Conservation (phyloP, 2,888 invertebrate species). For the Dorcus parallelipipedus region DNA sequence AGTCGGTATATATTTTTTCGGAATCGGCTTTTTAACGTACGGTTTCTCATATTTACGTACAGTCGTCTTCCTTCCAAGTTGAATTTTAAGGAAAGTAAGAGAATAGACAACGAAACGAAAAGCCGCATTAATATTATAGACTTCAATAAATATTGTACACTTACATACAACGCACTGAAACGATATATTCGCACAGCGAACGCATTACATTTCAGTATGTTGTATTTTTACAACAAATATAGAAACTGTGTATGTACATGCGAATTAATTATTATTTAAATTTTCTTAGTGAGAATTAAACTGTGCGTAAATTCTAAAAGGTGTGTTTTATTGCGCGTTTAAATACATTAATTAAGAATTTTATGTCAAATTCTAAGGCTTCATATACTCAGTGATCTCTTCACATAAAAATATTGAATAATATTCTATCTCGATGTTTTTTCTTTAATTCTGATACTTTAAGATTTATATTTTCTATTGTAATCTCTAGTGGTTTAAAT, state of each 20-base stretch:
- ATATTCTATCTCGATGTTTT: too few relatives aligned
- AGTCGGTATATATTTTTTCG: slow-evolving; percentile 68
- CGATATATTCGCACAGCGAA: background rate
- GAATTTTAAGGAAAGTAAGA: slow-evolving; percentile 23
- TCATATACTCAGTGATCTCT: background rate
- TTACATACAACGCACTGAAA: slow-evolving; percentile 1
- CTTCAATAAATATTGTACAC: slow-evolving; percentile 6
- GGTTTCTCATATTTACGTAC: slow-evolving; percentile 86
- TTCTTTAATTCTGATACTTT: too few relatives aligned
- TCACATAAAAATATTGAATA: background rate
- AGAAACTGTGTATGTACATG: background rate
- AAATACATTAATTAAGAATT: background rate
- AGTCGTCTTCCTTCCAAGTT: slow-evolving; percentile 77
- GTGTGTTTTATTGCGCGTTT: background rate
- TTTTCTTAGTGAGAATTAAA: background rate
- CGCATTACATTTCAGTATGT: background rate
- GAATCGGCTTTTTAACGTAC: slow-evolving; percentile 78
- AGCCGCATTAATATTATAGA: slow-evolving; percentile 28
- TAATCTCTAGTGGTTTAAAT: too few relatives aligned
- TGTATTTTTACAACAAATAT: background rate
- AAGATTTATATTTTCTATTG: too few relatives aligned
- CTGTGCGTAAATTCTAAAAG: background rate
- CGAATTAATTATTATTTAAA: background rate
- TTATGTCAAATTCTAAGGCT: background rate
- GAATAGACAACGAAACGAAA: slow-evolving; percentile 27